Percentiles rank a stretch among this genome's conserved stretches.
These are phyloP conservation scores for Coranthus polyacanthus DNA, from an alignment of 2,797 vertebrate genomes.

Conservation along the genomic window DNA sequence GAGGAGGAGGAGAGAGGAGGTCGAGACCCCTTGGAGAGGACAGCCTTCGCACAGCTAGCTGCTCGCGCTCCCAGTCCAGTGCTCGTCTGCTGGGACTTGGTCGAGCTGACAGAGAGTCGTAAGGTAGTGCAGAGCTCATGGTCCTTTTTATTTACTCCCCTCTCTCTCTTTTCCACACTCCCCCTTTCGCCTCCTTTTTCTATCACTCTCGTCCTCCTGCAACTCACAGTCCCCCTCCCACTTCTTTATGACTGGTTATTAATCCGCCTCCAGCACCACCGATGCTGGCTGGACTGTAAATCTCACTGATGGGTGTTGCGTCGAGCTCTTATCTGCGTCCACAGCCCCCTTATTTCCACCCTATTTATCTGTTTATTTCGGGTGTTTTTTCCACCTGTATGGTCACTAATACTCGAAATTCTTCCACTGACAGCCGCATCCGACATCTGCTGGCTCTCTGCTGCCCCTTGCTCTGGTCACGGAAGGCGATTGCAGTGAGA, in stretches of 20 bases:
- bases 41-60: conserved; percentile 74
- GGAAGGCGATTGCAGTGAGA: conserved; percentile 54
- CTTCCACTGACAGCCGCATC: conserved; percentile 48
- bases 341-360: conserved; percentile 68
- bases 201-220: conserved; percentile 56
- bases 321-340: conserved; percentile 79
- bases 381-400: conserved; percentile 71
- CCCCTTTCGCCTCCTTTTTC: conserved; percentile 54
- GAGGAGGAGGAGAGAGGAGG: conserved; percentile 70
- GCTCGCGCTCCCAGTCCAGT: conserved; percentile 79
- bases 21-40: conserved; percentile 78
- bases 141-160: conserved; percentile 74
- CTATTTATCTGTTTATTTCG: conserved; percentile 76
- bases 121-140: conserved; percentile 83
- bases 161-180: conserved; percentile 60
- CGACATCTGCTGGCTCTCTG: conserved; percentile 43
- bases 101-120: conserved; percentile 80
- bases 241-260: conserved; percentile 82
- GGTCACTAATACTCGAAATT: conserved; percentile 57
- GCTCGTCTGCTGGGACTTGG: conserved; percentile 76
- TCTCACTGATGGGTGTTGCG: conserved; percentile 65
- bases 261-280: conserved; percentile 68
- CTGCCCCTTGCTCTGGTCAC: conserved; percentile 50
- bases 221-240: conserved; percentile 55
- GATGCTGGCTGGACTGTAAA: conserved; percentile 77